Evolutionary conservation across 2,113 vertebrate species (phyloP).

Genomic region (Lanius ludovicianus): DNA sequence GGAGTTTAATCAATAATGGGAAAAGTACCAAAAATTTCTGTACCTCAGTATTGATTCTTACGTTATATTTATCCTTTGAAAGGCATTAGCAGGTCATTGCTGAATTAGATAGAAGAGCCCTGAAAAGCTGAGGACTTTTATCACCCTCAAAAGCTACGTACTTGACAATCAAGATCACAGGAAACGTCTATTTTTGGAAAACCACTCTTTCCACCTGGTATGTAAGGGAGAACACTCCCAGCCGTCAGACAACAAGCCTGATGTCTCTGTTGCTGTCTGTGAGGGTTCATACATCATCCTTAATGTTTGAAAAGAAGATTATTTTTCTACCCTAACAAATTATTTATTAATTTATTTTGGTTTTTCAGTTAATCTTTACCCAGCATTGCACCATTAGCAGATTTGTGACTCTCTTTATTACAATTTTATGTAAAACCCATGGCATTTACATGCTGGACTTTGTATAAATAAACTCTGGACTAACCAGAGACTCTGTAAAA

Average conservation of each 20-base stretch:
- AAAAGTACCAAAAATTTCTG: background rate
- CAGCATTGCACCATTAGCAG: background rate
- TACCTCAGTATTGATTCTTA: slow-evolving; percentile 11
- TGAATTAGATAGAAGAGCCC: background rate
- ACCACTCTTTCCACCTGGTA: background rate
- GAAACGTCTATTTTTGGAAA: background rate
- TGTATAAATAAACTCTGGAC: background rate
- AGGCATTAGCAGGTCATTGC: background rate
- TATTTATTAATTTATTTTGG: background rate
- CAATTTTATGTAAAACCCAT: background rate
- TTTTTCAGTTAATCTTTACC: background rate
- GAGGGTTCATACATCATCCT: background rate
- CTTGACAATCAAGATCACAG: background rate
- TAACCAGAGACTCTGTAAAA: background rate
- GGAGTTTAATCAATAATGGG: slow-evolving; percentile 26
- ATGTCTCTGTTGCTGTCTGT: background rate
- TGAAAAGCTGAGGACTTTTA: background rate
- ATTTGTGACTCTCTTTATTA: background rate
- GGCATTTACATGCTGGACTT: background rate
- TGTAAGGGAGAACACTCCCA: background rate
- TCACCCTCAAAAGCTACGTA: background rate
- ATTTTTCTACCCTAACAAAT: background rate
- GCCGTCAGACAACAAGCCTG: background rate
- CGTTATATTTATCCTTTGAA: slow-evolving; percentile 6
- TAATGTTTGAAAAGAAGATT: background rate